Conservation (phyloP, 2,888 invertebrate species). For the Mesorhabditis spiculigera region DNA sequence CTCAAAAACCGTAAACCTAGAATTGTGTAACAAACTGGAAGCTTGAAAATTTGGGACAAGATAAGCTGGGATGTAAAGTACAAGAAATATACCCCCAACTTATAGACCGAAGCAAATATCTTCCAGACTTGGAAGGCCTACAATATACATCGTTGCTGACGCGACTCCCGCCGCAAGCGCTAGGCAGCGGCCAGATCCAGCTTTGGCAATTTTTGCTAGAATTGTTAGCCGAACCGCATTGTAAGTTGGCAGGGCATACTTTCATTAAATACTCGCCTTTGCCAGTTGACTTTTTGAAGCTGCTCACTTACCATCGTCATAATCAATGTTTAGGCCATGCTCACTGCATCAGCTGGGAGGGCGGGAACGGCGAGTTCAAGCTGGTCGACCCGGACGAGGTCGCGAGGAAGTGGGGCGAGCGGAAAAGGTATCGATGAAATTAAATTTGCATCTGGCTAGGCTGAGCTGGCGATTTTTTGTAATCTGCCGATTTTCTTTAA, state of each 20-base stretch:
- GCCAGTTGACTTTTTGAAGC: no score
- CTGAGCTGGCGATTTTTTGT: background rate
- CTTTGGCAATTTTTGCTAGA: conserved; percentile 97
- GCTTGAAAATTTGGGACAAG: no score
- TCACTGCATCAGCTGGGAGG: conserved; percentile 79
- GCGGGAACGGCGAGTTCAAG: conserved; percentile 86
- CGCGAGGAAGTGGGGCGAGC: conserved; percentile 87
- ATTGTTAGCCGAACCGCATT: conserved; percentile 82
- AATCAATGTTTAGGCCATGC: conserved; percentile 54
- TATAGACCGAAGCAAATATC: no score
- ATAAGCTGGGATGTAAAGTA: no score
- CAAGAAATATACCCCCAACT: no score
- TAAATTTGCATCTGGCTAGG: background rate
- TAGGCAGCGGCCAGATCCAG: conserved; percentile 76
- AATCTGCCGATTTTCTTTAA: conserved; percentile 5
- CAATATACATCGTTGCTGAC: conserved; percentile 39
- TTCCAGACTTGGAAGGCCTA: background rate
- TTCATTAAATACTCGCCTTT: no score
- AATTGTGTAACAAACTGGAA: no score
- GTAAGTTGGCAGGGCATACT: background rate
- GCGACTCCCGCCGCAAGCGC: conserved; percentile 30
- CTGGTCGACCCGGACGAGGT: conserved; percentile 86
- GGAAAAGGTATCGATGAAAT: conserved; percentile 69
- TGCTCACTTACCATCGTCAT: no score
- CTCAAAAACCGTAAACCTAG: no score